Conservation (phyloP, 2,888 invertebrate genomes). For the Agonopterix alstromeriana region DNA sequence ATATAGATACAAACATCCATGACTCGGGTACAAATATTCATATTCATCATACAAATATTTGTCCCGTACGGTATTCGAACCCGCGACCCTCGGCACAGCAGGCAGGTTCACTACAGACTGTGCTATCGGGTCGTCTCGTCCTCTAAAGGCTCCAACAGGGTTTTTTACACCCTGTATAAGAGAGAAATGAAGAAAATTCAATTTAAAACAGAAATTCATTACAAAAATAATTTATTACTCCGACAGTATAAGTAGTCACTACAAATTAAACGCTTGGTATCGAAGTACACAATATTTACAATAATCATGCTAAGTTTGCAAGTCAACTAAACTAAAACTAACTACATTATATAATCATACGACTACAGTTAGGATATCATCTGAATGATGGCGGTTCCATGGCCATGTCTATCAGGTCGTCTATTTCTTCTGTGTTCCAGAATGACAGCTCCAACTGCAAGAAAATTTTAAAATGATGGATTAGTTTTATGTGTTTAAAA, state of each 20-base stretch:
- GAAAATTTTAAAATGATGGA: slow-evolving; percentile 8
- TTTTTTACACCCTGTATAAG: too few relatives aligned
- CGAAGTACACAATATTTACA: neutral
- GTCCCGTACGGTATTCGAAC: too few relatives aligned
- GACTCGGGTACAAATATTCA: too few relatives aligned
- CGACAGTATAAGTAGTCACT: slow-evolving; percentile 7
- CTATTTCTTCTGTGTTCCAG: slow-evolving; percentile 67
- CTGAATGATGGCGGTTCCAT: slow-evolving; percentile 55
- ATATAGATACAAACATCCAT: too few relatives aligned
- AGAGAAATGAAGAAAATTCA: too few relatives aligned
- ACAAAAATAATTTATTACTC: slow-evolving; percentile 25
- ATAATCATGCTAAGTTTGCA: neutral
- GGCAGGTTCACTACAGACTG: too few relatives aligned
- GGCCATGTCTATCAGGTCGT: slow-evolving; percentile 65
- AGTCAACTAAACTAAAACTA: neutral
- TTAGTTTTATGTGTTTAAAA: too few relatives aligned
- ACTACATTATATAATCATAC: neutral
- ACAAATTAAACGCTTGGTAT: neutral
- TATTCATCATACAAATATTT: too few relatives aligned
- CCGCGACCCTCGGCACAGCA: too few relatives aligned
- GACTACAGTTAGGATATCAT: slow-evolving; percentile 20
- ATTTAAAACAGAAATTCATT: too few relatives aligned
- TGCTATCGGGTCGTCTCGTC: too few relatives aligned
- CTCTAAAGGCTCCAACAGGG: too few relatives aligned
- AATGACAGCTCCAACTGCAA: slow-evolving; percentile 63